Conservation (phyloP, 2,113 vertebrate genomes). For the Dunckerocampus dactyliophorus region DNA sequence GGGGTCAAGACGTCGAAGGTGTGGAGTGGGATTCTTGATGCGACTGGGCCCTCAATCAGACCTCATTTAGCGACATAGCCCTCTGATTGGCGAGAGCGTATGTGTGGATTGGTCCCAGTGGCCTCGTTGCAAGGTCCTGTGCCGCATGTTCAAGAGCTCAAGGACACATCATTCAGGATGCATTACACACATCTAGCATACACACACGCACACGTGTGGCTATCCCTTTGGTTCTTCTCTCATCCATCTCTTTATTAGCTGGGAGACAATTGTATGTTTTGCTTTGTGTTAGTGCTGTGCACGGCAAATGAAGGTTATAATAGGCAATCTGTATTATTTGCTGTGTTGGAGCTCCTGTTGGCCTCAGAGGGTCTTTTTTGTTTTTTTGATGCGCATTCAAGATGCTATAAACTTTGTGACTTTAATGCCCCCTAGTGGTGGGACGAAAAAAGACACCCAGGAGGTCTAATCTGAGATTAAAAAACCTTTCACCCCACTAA, state of each 20-base stretch:
- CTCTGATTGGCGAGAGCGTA: conserved; percentile 7
- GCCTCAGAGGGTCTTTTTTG: background rate
- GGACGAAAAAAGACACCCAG: background rate
- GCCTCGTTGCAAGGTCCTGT: background rate
- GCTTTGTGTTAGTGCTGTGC: too few species aligned
- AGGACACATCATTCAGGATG: conserved; percentile 5
- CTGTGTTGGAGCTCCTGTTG: background rate
- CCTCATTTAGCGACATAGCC: conserved; percentile 13
- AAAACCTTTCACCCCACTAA: too few species aligned
- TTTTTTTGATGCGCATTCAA: background rate
- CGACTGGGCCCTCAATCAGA: conserved; percentile 4
- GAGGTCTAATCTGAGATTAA: too few species aligned
- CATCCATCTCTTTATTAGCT: too few species aligned
- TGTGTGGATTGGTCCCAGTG: conserved; percentile 11
- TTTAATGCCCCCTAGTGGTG: conserved; percentile 3
- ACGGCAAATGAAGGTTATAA: too few species aligned
- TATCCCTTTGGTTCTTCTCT: background rate
- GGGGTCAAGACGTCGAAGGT: background rate
- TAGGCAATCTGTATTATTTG: background rate
- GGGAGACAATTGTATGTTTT: too few species aligned
- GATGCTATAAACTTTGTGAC: background rate
- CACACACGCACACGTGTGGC: background rate
- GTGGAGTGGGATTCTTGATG: conserved; percentile 3
- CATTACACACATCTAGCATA: background rate
- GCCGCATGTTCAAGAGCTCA: conserved; percentile 1